Base-by-base conservation (phyloP, 2,113 vertebrate genomes). In the Gymnocephalus cernua region DNA sequence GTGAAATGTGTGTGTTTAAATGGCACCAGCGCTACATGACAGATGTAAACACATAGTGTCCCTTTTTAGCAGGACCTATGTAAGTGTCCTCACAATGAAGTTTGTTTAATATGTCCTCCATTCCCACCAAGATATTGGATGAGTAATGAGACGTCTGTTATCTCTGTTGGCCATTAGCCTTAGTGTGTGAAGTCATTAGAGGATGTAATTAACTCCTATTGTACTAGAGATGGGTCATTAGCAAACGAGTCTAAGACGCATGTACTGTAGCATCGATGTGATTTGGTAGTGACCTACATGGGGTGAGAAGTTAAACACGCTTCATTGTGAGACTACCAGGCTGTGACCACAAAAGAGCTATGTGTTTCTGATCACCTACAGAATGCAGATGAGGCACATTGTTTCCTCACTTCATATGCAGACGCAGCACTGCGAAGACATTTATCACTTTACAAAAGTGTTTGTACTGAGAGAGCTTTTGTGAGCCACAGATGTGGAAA, bases 111-210 rank as follows among this genome's bases (percentile, higher is more conserved):
- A 75, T 68, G 50, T 87, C 76, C 59, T 79, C 54, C 63, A 51
- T 74, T 73, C n/a, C 62, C 62, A 44, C 65, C 23, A 48, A 89
- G 86, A 91, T 87, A 84, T 76, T 51, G 69, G 68, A 79, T 57
- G 54, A 77, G 76, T 91, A 94, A 94, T 92, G 89, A 93, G 83
- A 86, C 90, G 91, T 91, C 72, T 54, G 86, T 91, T 93, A 94
- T 93, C 92, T 91, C 62, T 59, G 47, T 77, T 64, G 76, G 83
- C 86, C 84, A 90, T 91, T 90, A 89, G 90, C 82, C 82, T 79
- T 56, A 69, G 80, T 69, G 85, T 83, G 84, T 81, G 82, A 92
- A 91, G 88, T 90, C 88, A 93, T 94, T 90, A 93, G 74, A 86
- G 65, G 77, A 88, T 27, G 84, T 90, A 93, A 93, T 94, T 90